These are phyloP conservation scores for Netelia fuscicornis DNA, from an alignment of 2,888 invertebrate species.

Conservation along the genomic window DNA sequence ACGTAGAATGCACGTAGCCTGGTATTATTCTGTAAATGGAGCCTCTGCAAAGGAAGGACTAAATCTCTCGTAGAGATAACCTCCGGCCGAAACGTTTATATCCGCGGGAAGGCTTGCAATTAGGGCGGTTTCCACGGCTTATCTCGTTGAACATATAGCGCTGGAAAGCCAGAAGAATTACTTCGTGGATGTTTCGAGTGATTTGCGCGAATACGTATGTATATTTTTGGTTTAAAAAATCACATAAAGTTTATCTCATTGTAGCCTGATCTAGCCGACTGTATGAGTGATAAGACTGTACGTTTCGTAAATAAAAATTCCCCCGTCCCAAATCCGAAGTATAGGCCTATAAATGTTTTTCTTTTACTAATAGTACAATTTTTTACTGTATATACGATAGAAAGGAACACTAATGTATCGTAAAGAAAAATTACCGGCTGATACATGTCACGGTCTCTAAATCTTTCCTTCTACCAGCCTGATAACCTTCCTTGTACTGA, in stretches of 20 bases:
- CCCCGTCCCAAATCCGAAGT: too few relatives aligned
- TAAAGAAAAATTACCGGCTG: background rate
- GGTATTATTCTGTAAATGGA: constrained; percentile 33
- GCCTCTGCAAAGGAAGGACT: constrained; percentile 4
- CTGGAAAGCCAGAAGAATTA: background rate
- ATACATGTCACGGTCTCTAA: background rate
- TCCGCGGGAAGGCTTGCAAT: constrained; percentile 59
- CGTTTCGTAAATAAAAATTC: too few relatives aligned
- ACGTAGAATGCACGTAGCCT: constrained; percentile 26
- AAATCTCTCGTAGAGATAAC: constrained; percentile 56
- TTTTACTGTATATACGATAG: background rate
- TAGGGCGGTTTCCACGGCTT: constrained; percentile 46
- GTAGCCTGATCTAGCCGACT: too few relatives aligned
- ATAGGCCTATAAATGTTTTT: too few relatives aligned
- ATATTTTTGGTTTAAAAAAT: background rate
- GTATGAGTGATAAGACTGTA: too few relatives aligned
- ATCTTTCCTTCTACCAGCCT: background rate
- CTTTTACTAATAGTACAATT: background rate
- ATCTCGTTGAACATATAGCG: constrained; percentile 55
- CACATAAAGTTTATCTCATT: too few relatives aligned
- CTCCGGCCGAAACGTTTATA: constrained; percentile 53
- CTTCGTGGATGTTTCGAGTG: background rate
- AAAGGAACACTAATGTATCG: background rate
- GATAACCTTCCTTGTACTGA: constrained; percentile 18
- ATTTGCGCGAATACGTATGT: background rate